Conservation (phyloP, 2,888 invertebrate species). For the Drosophila nr. perissopoda region DNA sequence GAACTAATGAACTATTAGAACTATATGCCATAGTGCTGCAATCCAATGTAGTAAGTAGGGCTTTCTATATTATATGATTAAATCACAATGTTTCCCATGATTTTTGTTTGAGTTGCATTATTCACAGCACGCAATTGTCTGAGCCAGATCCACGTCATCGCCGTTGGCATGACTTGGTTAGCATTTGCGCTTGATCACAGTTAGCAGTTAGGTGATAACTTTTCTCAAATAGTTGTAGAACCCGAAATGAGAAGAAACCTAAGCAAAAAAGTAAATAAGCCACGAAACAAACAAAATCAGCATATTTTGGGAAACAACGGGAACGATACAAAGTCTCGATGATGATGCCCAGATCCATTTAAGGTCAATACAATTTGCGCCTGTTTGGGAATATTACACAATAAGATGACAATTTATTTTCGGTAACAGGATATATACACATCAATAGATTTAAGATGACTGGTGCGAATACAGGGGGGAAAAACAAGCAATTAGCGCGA, state of each 20-base stretch:
- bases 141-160: slow-evolving; percentile 1
- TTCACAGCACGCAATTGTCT: background rate
- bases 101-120: background rate
- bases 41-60: background rate
- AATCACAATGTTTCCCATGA: background rate
- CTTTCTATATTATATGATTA: background rate
- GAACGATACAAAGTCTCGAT: slow-evolving; percentile 47
- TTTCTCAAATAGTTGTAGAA: slow-evolving; percentile 32
- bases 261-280: slow-evolving; percentile 21
- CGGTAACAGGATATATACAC: slow-evolving; percentile 32
- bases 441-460: slow-evolving; percentile 12
- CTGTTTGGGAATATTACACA: slow-evolving; percentile 25
- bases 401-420: slow-evolving; percentile 28
- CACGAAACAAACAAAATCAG: slow-evolving; percentile 2
- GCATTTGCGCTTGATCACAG: slow-evolving; percentile 38
- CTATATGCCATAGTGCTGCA: background rate
- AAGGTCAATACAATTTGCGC: slow-evolving; percentile 58
- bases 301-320: slow-evolving; percentile 38
- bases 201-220: slow-evolving; percentile 56
- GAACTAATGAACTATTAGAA: background rate
- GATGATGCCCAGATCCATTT: slow-evolving; percentile 27
- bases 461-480: slow-evolving; percentile 1
- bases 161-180: slow-evolving; percentile 28
- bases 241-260: slow-evolving; percentile 23
- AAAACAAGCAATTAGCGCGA: slow-evolving; percentile 12